Evolutionary conservation across 2,113 vertebrate species (phyloP).

Genomic region (Todiramphus saurophagus): DNA sequence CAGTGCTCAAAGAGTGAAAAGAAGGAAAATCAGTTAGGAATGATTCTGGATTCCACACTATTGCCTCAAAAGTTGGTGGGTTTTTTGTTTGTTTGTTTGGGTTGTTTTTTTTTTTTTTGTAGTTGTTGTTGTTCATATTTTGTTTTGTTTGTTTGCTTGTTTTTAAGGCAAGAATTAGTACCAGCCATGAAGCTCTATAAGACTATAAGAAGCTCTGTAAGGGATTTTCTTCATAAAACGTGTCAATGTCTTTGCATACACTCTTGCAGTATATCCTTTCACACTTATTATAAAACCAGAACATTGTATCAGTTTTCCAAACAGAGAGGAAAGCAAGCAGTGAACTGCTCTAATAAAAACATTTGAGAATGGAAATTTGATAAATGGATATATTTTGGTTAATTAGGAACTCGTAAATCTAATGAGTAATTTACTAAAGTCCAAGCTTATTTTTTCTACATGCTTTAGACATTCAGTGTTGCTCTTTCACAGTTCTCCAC

Average conservation of each 20-base stretch:
- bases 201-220: too few relatives aligned
- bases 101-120: too few relatives aligned
- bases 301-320: neutral
- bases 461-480: neutral
- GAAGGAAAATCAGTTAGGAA: neutral
- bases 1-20: neutral
- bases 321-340: neutral
- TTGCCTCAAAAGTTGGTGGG: neutral
- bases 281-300: neutral
- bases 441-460: neutral
- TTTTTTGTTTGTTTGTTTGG: neutral
- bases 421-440: neutral
- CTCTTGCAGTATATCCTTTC: neutral
- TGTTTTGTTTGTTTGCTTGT: too few relatives aligned
- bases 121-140: too few relatives aligned
- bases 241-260: neutral
- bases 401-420: neutral
- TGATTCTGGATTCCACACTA: neutral
- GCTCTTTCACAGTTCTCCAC: neutral
- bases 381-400: neutral
- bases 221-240: neutral
- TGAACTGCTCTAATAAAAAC: neutral
- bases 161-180: neutral
- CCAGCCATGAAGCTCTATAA: neutral
- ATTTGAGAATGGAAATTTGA: neutral